These are phyloP conservation scores for Leptopterna dolabrata DNA, from an alignment of 2,888 invertebrate species.

Conservation along the genomic window DNA sequence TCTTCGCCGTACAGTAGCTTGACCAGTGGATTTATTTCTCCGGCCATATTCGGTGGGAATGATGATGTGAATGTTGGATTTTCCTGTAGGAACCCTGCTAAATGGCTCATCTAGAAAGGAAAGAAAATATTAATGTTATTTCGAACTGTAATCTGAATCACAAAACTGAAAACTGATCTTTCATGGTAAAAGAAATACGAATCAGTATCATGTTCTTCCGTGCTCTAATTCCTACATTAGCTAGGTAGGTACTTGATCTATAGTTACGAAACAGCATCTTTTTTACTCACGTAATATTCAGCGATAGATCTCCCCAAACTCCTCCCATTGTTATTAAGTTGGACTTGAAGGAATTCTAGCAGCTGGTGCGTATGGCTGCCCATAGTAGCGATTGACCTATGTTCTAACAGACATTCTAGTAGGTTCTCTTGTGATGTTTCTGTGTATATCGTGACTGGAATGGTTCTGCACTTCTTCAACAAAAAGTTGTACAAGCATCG, in stretches of 20 bases:
- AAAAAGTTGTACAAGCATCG: not conserved
- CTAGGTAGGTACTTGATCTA: too few relatives aligned
- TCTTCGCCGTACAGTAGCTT: not conserved
- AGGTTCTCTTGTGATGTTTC: not conserved
- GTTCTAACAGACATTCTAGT: not conserved
- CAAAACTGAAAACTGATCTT: too few relatives aligned
- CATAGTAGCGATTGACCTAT: not conserved
- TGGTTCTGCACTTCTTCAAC: not conserved
- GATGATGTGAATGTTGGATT: not conserved
- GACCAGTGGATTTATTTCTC: not conserved
- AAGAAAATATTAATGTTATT: too few relatives aligned
- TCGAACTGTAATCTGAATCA: too few relatives aligned
- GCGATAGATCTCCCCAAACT: not conserved
- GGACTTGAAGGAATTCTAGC: not conserved
- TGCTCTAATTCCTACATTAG: too few relatives aligned
- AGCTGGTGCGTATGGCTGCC: not conserved
- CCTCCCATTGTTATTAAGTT: not conserved
- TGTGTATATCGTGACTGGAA: not conserved
- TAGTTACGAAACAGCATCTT: too few relatives aligned
- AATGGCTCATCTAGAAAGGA: not conserved
- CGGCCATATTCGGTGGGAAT: not conserved
- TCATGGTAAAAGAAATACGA: too few relatives aligned
- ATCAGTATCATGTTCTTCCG: too few relatives aligned
- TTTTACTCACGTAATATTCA: not conserved
- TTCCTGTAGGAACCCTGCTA: not conserved